Percentiles rank a stretch among this genome's conserved stretches.
Evolutionary conservation across 1,140 invertebrate species (phyloP).

Genomic region (Cydia splendana): DNA sequence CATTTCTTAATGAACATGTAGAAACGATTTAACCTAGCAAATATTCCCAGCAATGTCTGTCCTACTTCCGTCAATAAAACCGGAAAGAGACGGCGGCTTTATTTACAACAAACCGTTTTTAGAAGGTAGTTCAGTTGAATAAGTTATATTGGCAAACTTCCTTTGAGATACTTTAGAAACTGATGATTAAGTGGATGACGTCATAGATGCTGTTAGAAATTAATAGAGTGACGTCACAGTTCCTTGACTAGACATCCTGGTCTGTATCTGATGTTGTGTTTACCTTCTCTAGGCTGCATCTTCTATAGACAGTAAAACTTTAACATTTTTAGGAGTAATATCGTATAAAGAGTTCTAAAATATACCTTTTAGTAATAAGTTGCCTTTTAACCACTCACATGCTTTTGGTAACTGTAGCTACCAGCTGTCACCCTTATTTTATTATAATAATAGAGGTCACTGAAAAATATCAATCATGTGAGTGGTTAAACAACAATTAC

Average conservation of each 20-base stretch:
- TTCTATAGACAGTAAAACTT: too few relatives aligned
- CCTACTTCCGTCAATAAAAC: constrained; percentile 14
- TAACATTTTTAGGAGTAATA: too few relatives aligned
- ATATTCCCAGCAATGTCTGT: neutral
- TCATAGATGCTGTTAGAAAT: neutral
- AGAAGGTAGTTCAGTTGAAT: neutral
- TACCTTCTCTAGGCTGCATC: too few relatives aligned
- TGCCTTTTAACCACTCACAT: neutral
- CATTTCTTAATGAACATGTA: constrained; percentile 1
- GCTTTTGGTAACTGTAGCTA: too few relatives aligned
- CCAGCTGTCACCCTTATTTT: too few relatives aligned
- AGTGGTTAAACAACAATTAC: too few relatives aligned
- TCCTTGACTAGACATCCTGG: neutral
- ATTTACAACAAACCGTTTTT: neutral
- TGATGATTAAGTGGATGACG: neutral
- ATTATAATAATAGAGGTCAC: too few relatives aligned
- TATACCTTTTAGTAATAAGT: neutral
- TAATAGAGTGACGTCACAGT: neutral
- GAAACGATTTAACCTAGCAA: neutral
- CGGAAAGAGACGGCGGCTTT: constrained; percentile 4
- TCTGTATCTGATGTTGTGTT: neutral
- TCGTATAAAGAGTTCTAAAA: neutral
- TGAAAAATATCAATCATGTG: too few relatives aligned
- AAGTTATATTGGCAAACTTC: neutral
- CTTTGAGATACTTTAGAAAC: neutral